A percentile compares a stretch with the other conserved stretches of the same genome.
phyloP scores from a whole-genome alignment of 2,113 vertebrate genomes.

The Eurystomus gularis region DNA sequence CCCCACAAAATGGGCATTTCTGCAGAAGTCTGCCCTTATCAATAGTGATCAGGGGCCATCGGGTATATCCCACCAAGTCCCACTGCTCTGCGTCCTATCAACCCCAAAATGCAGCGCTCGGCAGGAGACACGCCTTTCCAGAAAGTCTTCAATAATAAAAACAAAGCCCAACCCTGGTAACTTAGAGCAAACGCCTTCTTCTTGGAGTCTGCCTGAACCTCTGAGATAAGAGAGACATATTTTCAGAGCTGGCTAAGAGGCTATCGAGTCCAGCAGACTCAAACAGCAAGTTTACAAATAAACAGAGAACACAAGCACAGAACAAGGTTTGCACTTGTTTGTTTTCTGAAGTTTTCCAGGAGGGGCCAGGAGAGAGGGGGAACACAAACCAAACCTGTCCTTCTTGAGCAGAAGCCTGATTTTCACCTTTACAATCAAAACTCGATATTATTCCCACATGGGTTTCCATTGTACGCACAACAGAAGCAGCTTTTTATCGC shows the following conservation, averaged over 20 bases:
- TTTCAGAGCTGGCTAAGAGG: neutral
- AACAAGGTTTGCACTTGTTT: neutral
- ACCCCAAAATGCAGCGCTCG: neutral
- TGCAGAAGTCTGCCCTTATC: neutral
- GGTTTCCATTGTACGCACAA: neutral
- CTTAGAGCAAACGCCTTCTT: conserved; percentile 13
- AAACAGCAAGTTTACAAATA: neutral
- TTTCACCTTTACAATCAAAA: neutral
- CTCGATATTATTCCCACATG: neutral
- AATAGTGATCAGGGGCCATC: neutral
- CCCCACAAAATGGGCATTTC: neutral
- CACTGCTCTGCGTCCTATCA: neutral
- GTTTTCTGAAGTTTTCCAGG: neutral
- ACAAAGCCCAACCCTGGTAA: conserved; percentile 29
- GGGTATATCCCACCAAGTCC: neutral
- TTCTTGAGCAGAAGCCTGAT: neutral
- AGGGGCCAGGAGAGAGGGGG: too few species aligned
- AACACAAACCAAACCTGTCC: neutral
- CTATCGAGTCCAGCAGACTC: neutral
- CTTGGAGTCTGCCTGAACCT: conserved; percentile 21
- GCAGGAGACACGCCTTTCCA: conserved; percentile 22
- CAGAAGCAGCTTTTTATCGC: neutral
- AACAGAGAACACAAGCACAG: neutral
- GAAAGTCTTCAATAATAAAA: neutral
- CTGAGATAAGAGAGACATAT: neutral